Conservation (phyloP, 2,113 vertebrate species). For the Megaceryle maxima region DNA sequence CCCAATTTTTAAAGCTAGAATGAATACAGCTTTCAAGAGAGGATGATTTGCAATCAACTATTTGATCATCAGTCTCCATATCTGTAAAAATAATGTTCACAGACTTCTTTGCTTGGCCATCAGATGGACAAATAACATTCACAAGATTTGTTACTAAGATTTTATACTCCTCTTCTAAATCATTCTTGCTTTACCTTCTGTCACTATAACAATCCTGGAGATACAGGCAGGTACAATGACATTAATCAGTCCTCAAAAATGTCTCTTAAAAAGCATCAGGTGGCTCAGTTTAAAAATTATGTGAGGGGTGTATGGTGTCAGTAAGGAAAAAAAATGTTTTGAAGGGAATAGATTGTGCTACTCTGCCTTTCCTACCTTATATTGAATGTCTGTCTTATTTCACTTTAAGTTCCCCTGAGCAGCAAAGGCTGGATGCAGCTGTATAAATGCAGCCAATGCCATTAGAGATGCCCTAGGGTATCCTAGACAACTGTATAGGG, state of each 20-base stretch:
- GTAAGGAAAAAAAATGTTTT: background rate
- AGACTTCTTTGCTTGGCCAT: background rate
- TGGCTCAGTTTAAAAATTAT: background rate
- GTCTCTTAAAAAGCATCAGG: background rate
- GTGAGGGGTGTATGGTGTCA: background rate
- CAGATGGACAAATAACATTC: background rate
- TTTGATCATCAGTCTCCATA: background rate
- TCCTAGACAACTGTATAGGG: background rate
- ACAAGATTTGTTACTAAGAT: background rate
- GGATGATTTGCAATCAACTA: background rate
- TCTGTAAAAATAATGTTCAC: background rate
- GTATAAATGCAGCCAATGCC: background rate
- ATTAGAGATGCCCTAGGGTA: background rate
- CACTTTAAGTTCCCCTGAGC: background rate
- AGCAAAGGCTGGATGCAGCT: background rate
- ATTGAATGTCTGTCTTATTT: background rate
- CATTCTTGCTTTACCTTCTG: background rate
- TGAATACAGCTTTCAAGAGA: conserved; percentile 7
- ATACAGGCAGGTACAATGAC: background rate
- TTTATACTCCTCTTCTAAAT: background rate
- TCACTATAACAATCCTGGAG: background rate
- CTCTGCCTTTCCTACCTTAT: background rate
- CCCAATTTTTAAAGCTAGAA: background rate
- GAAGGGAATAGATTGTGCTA: background rate
- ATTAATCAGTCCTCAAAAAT: background rate